phyloP scores from a whole-genome alignment of 30 jellyfish, hydroid and myxozoan species.

The Cassiopea xamachana region DNA sequence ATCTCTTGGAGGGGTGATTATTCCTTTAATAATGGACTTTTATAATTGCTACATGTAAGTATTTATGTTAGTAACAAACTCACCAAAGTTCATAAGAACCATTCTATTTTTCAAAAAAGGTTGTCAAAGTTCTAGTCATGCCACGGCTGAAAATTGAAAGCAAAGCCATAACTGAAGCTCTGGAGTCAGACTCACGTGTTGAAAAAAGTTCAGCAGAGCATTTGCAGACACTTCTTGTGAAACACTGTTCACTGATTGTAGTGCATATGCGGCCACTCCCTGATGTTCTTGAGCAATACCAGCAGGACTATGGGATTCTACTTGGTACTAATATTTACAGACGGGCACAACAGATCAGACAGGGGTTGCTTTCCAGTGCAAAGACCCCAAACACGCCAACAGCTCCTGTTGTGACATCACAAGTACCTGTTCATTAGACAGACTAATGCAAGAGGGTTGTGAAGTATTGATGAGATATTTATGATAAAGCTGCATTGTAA shows the following conservation, averaged over 20 bases:
- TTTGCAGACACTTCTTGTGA: slow-evolving; percentile 76
- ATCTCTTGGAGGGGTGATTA: too few species aligned
- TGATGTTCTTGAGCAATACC: slow-evolving; percentile 71
- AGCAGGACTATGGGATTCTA: slow-evolving; percentile 76
- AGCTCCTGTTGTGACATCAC: slow-evolving; percentile 54
- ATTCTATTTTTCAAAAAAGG: slow-evolving; percentile 39
- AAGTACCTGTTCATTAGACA: slow-evolving; percentile 25
- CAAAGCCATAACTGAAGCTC: slow-evolving; percentile 73
- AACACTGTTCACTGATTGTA: slow-evolving; percentile 81
- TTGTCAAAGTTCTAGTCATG: slow-evolving; percentile 76
- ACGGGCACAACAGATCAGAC: slow-evolving; percentile 81
- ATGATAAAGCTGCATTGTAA: too few species aligned
- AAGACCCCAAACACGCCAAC: slow-evolving; percentile 90
- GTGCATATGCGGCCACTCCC: slow-evolving; percentile 70
- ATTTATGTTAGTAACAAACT: too few species aligned
- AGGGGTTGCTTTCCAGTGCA: slow-evolving; percentile 64
- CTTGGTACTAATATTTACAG: slow-evolving; percentile 75
- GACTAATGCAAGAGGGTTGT: background rate
- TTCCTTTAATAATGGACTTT: too few species aligned
- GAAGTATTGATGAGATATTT: background rate
- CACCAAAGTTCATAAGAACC: too few species aligned
- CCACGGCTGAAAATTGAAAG: slow-evolving; percentile 91
- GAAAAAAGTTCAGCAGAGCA: slow-evolving; percentile 90
- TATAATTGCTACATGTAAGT: too few species aligned
- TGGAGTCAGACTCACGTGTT: slow-evolving; percentile 61